These are phyloP conservation scores for Macrosoma leucophasiata DNA, from an alignment of 2,888 invertebrate genomes.

Conservation along the genomic window DNA sequence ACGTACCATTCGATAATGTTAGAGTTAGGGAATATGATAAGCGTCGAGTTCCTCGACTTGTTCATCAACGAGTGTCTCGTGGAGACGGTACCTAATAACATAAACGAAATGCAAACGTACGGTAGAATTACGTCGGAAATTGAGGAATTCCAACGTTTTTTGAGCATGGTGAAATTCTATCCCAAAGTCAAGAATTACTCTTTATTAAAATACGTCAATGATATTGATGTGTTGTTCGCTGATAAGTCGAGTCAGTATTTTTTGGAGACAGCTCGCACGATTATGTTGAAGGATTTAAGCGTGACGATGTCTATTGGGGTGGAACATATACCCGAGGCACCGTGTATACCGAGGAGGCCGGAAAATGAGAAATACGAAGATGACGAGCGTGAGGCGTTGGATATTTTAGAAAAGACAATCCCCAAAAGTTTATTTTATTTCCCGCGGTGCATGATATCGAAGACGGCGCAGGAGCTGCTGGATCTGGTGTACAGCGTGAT, in stretches of 20 bases:
- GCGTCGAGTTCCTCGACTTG: constrained; percentile 76
- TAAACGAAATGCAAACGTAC: constrained; percentile 81
- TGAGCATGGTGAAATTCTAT: constrained; percentile 78
- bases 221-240: constrained; percentile 85
- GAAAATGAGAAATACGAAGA: constrained; percentile 26
- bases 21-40: constrained; percentile 73
- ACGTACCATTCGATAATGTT: constrained; percentile 64
- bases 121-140: constrained; percentile 78
- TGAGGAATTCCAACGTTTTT: constrained; percentile 77
- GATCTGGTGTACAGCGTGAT: constrained; percentile 79
- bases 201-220: constrained; percentile 81
- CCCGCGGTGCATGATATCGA: constrained; percentile 76
- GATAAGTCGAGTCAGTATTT: constrained; percentile 85
- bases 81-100: constrained; percentile 84
- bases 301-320: constrained; percentile 78
- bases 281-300: constrained; percentile 89
- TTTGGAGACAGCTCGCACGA: constrained; percentile 78
- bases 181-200: constrained; percentile 65
- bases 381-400: constrained; percentile 49
- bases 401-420: constrained; percentile 55
- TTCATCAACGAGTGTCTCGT: constrained; percentile 84
- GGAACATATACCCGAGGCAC: constrained; percentile 47
- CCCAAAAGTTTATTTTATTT: constrained; percentile 66
- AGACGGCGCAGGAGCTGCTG: constrained; percentile 78
- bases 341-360: constrained; percentile 9